Conservation (phyloP, 1,140 invertebrate species). For the Drosophila ananassae region DNA sequence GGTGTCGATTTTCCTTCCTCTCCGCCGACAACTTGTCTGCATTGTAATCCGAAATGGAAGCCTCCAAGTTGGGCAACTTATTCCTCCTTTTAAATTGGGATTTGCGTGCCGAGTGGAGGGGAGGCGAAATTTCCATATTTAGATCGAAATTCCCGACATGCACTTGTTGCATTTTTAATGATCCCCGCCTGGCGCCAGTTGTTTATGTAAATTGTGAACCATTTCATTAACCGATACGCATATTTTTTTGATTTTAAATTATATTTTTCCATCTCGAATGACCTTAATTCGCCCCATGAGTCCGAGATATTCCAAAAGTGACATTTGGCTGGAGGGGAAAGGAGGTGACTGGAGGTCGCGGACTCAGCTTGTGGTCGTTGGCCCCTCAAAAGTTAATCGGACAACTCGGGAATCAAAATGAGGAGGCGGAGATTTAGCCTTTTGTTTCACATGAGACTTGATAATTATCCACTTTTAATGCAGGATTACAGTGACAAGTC, state of each 20-base stretch:
- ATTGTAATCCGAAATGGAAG: constrained; percentile 19
- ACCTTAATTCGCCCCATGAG: constrained; percentile 66
- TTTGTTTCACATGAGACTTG: constrained; percentile 5
- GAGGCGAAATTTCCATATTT: constrained; percentile 24
- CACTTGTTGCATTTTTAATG: constrained; percentile 53
- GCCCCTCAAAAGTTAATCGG: constrained; percentile 54
- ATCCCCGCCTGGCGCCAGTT: constrained; percentile 41
- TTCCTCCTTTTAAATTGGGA: background rate
- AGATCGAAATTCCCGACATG: constrained; percentile 25
- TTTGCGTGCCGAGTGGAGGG: constrained; percentile 6
- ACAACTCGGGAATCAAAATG: constrained; percentile 34
- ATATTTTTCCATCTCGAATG: constrained; percentile 40
- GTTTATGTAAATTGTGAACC: constrained; percentile 58
- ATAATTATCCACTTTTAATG: constrained; percentile 30
- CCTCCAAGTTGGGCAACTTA: constrained; percentile 1
- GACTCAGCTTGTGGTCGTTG: constrained; percentile 67
- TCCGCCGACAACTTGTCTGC: constrained; percentile 62
- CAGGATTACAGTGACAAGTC: constrained; percentile 21
- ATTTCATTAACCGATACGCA: constrained; percentile 53
- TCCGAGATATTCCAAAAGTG: constrained; percentile 36
- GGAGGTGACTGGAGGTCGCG: background rate
- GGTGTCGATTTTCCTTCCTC: constrained; percentile 63
- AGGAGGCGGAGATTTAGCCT: constrained; percentile 1
- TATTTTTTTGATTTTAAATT: constrained; percentile 57
- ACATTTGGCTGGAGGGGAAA: constrained; percentile 25